Conservation (phyloP, 2,888 invertebrate genomes). For the Mythimna lalbum region DNA sequence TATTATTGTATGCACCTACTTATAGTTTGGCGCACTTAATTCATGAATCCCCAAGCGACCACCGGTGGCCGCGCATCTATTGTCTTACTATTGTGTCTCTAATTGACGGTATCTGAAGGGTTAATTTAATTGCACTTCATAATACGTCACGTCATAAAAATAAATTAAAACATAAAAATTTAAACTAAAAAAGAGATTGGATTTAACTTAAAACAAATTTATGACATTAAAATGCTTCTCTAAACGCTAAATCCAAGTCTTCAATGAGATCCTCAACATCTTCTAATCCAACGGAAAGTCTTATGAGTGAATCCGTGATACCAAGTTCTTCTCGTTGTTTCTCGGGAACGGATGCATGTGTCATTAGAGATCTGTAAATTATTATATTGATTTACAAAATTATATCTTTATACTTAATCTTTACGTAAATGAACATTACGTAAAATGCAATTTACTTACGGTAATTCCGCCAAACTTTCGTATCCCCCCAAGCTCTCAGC, state of each 20-base stretch:
- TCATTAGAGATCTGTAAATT: conserved; percentile 95
- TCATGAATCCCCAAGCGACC: too few species aligned
- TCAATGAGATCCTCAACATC: conserved; percentile 95
- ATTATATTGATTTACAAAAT: conserved; percentile 2
- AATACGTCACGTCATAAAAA: conserved; percentile 14
- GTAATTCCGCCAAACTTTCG: conserved; percentile 98
- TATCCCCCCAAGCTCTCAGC: conserved; percentile 99
- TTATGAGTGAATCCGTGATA: conserved; percentile 95
- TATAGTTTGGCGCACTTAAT: not conserved
- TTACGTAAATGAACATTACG: too few species aligned
- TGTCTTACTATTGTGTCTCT: too few species aligned
- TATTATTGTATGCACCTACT: not conserved
- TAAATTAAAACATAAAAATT: conserved; percentile 6
- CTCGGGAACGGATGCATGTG: conserved; percentile 97
- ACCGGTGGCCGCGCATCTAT: too few species aligned
- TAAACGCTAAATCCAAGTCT: conserved; percentile 96
- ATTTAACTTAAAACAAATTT: conserved; percentile 30
- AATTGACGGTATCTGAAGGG: too few species aligned
- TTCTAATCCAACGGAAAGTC: conserved; percentile 98
- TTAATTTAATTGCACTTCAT: conserved; percentile 10
- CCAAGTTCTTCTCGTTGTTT: conserved; percentile 93
- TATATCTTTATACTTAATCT: not conserved
- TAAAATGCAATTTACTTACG: conserved; percentile 91
- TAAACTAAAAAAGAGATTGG: conserved; percentile 28
- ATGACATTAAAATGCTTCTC: conserved; percentile 78